A percentile compares a stretch with the other conserved stretches of the same genome.
These are phyloP conservation scores for Panonychus citri DNA, from an alignment of 1,140 invertebrate genomes.

Conservation along the genomic window DNA sequence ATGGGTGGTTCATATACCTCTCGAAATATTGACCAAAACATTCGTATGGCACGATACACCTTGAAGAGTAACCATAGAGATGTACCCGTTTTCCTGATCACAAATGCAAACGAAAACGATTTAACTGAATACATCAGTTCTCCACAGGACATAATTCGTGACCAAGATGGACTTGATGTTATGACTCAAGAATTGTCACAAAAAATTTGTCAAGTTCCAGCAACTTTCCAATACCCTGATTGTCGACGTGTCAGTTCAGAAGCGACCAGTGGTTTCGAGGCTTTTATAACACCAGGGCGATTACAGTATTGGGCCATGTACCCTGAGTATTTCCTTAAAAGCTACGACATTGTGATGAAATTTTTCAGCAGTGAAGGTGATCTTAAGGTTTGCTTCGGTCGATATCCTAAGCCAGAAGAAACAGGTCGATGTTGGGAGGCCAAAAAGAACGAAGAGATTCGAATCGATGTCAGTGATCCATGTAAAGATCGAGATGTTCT, in stretches of 20 bases:
- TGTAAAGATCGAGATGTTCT: not conserved
- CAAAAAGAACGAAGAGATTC: not conserved
- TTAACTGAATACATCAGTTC: not conserved
- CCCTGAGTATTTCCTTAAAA: conserved; percentile 9
- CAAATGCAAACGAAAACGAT: not conserved
- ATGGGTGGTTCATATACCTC: not conserved
- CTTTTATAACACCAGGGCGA: conserved; percentile 5
- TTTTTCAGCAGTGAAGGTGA: not conserved
- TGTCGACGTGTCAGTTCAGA: not conserved
- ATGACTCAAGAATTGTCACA: not conserved
- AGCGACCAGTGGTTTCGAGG: not conserved
- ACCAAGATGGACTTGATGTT: not conserved
- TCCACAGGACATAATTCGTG: not conserved
- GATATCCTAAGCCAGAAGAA: not conserved
- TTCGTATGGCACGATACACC: not conserved
- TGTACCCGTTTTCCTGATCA: not conserved
- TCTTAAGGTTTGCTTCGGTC: not conserved
- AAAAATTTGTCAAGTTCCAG: conserved; percentile 10
- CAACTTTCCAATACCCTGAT: conserved; percentile 5
- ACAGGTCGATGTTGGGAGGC: not conserved
- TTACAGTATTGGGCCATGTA: conserved; percentile 10
- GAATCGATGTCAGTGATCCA: not conserved
- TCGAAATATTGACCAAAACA: not conserved
- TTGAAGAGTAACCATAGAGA: not conserved
- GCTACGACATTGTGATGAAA: not conserved